Percentiles rank a stretch among this genome's conserved stretches.
These are phyloP conservation scores for Neoniphon sammara DNA, from an alignment of 2,797 vertebrate species.

Conservation along the genomic window DNA sequence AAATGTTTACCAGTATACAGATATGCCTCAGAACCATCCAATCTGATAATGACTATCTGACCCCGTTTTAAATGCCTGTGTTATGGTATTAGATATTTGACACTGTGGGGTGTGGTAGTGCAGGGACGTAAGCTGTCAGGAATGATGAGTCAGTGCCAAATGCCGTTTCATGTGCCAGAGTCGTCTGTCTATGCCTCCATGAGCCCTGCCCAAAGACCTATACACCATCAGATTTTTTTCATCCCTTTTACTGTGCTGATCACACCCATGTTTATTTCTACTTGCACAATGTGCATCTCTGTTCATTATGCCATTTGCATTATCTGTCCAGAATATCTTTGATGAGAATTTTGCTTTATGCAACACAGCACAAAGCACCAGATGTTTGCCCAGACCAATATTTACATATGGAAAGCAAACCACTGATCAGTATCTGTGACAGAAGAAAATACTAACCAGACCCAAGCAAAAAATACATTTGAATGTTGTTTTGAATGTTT, in stretches of 20 bases:
- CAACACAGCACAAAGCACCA: too few relatives aligned
- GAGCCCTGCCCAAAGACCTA: slow-evolving; percentile 17
- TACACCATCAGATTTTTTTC: not conserved
- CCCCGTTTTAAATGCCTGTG: not conserved
- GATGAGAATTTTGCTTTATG: too few relatives aligned
- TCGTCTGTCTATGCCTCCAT: not conserved
- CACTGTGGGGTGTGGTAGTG: not conserved
- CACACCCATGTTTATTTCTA: slow-evolving; percentile 11
- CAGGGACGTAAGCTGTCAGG: slow-evolving; percentile 1
- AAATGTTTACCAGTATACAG: not conserved
- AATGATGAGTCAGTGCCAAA: slow-evolving; percentile 24
- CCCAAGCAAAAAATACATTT: slow-evolving; percentile 15
- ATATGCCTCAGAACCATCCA: not conserved
- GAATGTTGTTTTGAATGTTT: slow-evolving; percentile 60
- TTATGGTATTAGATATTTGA: slow-evolving; percentile 3
- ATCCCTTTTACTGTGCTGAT: slow-evolving; percentile 8
- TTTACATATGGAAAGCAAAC: slow-evolving; percentile 25
- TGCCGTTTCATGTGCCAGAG: not conserved
- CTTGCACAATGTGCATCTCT: not conserved
- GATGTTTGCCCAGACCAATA: too few relatives aligned
- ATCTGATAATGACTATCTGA: slow-evolving; percentile 6
- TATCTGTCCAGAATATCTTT: slow-evolving; percentile 20
- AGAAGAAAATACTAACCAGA: not conserved
- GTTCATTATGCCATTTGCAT: slow-evolving; percentile 4
- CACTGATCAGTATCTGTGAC: not conserved